phyloP scores from a whole-genome alignment of 1,140 invertebrate species.

The Psilanteris sp. region DNA sequence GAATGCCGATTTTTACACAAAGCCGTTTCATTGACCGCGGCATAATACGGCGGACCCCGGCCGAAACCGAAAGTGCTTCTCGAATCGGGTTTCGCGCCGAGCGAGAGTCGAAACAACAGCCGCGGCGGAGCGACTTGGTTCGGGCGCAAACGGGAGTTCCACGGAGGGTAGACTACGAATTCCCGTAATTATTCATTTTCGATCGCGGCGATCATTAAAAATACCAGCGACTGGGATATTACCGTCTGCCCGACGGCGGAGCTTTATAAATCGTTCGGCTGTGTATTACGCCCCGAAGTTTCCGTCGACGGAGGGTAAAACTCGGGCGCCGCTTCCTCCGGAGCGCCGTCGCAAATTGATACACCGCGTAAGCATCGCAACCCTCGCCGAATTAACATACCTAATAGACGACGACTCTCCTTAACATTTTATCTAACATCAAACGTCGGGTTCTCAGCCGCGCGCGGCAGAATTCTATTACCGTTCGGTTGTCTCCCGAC shows the following conservation, averaged over 20 bases:
- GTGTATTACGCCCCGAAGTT: slow-evolving; percentile 6
- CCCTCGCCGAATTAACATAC: slow-evolving; percentile 28
- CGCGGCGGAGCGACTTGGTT: too few relatives aligned
- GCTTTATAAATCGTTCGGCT: slow-evolving; percentile 9
- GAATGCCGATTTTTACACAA: too few relatives aligned
- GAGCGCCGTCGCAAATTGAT: slow-evolving; percentile 36
- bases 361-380: slow-evolving; percentile 30
- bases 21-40: too few relatives aligned
- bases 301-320: slow-evolving; percentile 2
- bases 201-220: too few relatives aligned
- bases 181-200: too few relatives aligned
- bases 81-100: too few relatives aligned
- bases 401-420: slow-evolving; percentile 11
- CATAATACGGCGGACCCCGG: too few relatives aligned
- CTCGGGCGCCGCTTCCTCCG: slow-evolving; percentile 13
- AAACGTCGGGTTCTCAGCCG: slow-evolving; percentile 1
- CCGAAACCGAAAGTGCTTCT: too few relatives aligned
- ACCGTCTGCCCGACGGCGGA: neutral
- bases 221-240: too few relatives aligned
- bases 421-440: slow-evolving; percentile 11
- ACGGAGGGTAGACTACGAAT: too few relatives aligned
- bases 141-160: too few relatives aligned
- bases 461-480: slow-evolving; percentile 12
- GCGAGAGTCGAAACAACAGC: too few relatives aligned
- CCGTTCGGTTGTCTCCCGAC: slow-evolving; percentile 4